Evolutionary conservation across 2,888 invertebrate genomes (phyloP).

Genomic region (Drosophila siamana): DNA sequence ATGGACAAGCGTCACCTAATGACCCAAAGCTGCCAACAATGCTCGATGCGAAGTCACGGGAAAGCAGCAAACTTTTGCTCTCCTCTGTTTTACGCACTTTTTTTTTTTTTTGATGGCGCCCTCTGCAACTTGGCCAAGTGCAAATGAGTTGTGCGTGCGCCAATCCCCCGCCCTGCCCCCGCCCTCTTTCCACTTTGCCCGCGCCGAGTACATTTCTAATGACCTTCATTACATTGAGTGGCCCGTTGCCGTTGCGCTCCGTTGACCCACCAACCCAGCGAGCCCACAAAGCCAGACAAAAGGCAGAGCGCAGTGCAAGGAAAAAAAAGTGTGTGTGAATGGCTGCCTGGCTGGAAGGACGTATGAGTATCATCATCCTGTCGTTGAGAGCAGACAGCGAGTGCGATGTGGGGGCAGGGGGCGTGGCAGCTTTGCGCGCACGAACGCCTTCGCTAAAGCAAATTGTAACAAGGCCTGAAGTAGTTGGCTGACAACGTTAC

Average conservation of each 20-base stretch:
- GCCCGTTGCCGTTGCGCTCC: constrained; percentile 32
- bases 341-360: constrained; percentile 26
- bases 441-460: constrained; percentile 53
- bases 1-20: constrained; percentile 80
- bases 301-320: constrained; percentile 25
- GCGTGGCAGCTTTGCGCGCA: constrained; percentile 28
- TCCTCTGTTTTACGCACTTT: constrained; percentile 61
- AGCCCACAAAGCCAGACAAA: constrained; percentile 31
- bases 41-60: constrained; percentile 10
- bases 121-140: constrained; percentile 54
- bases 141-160: constrained; percentile 63
- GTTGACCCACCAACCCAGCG: neutral
- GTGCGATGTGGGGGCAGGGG: neutral
- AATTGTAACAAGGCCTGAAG: constrained; percentile 39
- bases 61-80: constrained; percentile 58
- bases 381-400: neutral
- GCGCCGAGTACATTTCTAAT: constrained; percentile 70
- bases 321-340: constrained; percentile 19
- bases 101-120: constrained; percentile 48
- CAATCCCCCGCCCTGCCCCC: constrained; percentile 10
- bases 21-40: constrained; percentile 74
- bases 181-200: neutral
- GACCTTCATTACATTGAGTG: constrained; percentile 81
- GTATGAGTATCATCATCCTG: constrained; percentile 37
- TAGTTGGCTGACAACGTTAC: constrained; percentile 19